A percentile compares a stretch with the other conserved stretches of the same genome.
Conservation (phyloP, 2,797 vertebrate species). For the Numenius phaeopus region DNA sequence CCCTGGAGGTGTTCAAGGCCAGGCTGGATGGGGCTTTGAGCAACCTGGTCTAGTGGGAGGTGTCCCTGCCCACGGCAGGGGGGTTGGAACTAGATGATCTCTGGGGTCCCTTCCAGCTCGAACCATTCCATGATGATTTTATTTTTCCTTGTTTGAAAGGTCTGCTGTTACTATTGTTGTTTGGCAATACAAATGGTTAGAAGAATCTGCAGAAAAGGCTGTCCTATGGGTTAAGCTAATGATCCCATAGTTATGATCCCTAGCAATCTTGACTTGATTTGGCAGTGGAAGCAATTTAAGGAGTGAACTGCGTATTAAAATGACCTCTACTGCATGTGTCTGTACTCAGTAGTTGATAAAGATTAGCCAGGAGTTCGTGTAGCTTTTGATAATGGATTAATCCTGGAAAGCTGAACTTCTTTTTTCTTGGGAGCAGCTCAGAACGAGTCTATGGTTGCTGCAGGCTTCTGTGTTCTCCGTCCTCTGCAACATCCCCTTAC, state of each 20-base stretch:
- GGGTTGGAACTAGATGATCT: not conserved
- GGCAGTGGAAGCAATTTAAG: conserved; percentile 43
- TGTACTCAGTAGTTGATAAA: conserved; percentile 45
- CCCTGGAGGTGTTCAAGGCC: not conserved
- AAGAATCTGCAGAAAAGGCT: conserved; percentile 22
- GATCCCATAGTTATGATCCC: not conserved
- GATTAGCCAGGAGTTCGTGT: conserved; percentile 41
- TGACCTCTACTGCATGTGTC: conserved; percentile 43
- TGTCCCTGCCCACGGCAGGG: not conserved
- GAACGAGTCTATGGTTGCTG: not conserved
- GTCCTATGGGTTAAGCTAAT: not conserved
- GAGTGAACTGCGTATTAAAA: conserved; percentile 31
- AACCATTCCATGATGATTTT: not conserved
- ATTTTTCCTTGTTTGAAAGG: not conserved
- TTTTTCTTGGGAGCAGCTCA: not conserved
- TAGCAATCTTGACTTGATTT: conserved; percentile 14
- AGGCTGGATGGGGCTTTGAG: not conserved
- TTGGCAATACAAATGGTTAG: not conserved
- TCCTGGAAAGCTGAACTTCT: conserved; percentile 23
- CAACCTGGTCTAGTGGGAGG: not conserved
- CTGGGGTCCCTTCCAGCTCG: not conserved
- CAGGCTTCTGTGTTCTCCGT: not conserved
- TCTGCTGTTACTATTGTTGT: not conserved
- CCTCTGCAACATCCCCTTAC: not conserved
- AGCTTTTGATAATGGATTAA: conserved; percentile 53